Percentiles rank a stretch among this genome's conserved stretches.
These are phyloP conservation scores for Lottia gigantea DNA, from an alignment of 2,888 invertebrate species.

Conservation along the genomic window DNA sequence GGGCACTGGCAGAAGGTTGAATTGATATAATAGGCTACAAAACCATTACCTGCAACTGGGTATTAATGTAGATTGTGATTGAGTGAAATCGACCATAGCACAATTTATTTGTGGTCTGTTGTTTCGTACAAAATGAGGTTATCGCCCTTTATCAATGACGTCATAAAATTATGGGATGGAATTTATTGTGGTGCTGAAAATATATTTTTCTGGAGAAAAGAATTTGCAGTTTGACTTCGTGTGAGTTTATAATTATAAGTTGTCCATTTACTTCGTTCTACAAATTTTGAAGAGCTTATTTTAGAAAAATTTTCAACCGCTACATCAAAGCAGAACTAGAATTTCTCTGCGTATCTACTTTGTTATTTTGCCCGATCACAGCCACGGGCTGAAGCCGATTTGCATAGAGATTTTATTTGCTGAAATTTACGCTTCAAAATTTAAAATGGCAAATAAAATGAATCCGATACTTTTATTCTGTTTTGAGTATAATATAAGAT, in stretches of 20 bases:
- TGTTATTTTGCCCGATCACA: neutral
- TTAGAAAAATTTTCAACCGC: too few species aligned
- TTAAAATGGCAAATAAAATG: neutral
- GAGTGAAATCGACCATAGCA: too few species aligned
- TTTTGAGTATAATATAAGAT: too few species aligned
- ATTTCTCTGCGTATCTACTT: neutral
- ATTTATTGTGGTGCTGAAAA: neutral
- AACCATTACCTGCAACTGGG: too few species aligned
- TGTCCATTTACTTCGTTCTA: too few species aligned
- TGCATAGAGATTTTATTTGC: conserved; percentile 1
- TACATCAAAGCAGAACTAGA: neutral
- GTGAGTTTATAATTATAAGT: too few species aligned
- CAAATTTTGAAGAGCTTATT: too few species aligned
- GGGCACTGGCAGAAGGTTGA: too few species aligned
- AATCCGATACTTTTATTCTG: too few species aligned
- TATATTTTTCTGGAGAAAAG: neutral
- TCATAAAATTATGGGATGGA: conserved; percentile 9
- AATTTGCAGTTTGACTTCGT: neutral
- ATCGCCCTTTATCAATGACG: neutral
- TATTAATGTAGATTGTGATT: too few species aligned
- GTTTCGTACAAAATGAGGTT: neutral
- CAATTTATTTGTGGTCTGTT: neutral
- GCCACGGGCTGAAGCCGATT: conserved; percentile 10
- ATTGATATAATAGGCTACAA: too few species aligned
- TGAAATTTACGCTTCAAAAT: neutral